phyloP scores from a whole-genome alignment of 2,888 invertebrate species.

The Pachymerium ferrugineum region DNA sequence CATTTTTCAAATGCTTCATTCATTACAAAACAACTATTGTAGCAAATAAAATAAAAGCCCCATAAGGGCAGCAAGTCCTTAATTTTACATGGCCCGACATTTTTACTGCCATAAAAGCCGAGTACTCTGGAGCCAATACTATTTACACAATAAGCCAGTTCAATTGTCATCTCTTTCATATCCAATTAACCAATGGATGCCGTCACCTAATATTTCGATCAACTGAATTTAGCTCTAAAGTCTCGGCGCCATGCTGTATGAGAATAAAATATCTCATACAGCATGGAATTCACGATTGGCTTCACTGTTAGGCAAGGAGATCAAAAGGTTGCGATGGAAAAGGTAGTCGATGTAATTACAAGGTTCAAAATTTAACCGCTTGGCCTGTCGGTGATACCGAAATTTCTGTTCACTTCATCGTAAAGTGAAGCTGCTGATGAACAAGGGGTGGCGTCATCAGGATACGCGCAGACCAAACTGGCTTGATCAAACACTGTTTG shows the following conservation, averaged over 20 bases:
- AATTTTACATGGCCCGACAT: background rate
- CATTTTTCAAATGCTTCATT: background rate
- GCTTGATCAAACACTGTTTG: constrained; percentile 41
- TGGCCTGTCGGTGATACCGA: constrained; percentile 34
- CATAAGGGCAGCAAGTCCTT: background rate
- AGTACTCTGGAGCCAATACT: background rate
- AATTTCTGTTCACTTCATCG: constrained; percentile 39
- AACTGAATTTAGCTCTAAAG: constrained; percentile 5
- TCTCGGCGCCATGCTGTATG: background rate
- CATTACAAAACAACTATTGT: constrained; percentile 8
- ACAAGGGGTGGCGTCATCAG: constrained; percentile 39
- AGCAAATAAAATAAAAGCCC: background rate
- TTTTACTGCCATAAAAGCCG: background rate
- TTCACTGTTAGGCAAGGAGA: background rate
- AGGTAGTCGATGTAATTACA: background rate
- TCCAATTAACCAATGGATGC: background rate
- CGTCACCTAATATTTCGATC: background rate
- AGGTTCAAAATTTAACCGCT: background rate
- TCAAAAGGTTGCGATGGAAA: background rate
- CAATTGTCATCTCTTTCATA: background rate
- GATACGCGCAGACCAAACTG: constrained; percentile 39
- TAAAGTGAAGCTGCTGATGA: constrained; percentile 38
- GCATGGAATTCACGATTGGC: background rate
- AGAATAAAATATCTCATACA: background rate
- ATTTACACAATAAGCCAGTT: background rate